phyloP scores from a whole-genome alignment of 2,797 vertebrate species.

The Eremophila alpestris region DNA sequence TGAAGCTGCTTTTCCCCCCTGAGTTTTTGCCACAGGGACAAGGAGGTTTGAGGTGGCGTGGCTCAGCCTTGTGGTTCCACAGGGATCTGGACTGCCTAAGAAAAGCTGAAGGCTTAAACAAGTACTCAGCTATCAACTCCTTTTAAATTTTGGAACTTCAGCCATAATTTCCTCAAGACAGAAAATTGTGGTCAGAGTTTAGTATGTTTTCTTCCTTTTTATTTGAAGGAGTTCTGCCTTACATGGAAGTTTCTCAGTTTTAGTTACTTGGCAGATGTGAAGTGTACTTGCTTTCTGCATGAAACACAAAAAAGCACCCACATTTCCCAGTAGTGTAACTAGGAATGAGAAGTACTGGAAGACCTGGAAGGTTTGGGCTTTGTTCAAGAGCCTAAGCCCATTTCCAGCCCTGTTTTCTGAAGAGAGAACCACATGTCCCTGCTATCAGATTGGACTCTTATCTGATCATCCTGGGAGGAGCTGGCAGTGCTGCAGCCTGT shows the following conservation, averaged over 20 bases:
- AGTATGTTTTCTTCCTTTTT: background rate
- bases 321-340: background rate
- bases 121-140: background rate
- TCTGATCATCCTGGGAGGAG: background rate
- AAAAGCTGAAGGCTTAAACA: background rate
- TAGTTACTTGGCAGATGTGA: constrained; percentile 1
- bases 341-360: background rate
- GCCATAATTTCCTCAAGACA: background rate
- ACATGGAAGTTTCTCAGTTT: constrained; percentile 25
- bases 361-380: background rate
- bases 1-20: background rate
- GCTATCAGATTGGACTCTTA: background rate
- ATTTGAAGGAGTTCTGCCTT: constrained; percentile 26
- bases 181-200: constrained; percentile 6
- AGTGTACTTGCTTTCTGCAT: background rate
- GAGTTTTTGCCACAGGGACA: background rate
- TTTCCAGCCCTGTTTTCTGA: background rate
- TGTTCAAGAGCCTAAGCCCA: background rate
- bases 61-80: background rate
- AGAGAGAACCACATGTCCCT: background rate
- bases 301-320: background rate
- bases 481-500: background rate
- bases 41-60: background rate
- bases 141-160: background rate
- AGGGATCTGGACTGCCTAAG: background rate